Conservation (phyloP, 2,113 vertebrate genomes). For the Fregetta grallaria region DNA sequence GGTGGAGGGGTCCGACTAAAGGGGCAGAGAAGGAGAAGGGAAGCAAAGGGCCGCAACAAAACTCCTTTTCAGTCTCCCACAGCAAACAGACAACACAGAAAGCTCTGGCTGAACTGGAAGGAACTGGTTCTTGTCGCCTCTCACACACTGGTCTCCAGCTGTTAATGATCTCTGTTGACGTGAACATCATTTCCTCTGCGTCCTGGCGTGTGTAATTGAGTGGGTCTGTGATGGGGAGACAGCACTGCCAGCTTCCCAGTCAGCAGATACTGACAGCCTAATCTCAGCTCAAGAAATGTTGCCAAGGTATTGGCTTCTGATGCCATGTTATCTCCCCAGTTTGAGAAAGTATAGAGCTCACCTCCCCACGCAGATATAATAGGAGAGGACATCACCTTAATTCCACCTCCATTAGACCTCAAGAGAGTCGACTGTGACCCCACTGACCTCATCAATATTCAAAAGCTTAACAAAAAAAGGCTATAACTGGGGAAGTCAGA, state of each 20-base stretch:
- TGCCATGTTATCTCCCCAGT: constrained; percentile 19
- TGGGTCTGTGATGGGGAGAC: constrained; percentile 31
- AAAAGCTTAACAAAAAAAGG: constrained; percentile 82
- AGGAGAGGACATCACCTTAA: constrained; percentile 74
- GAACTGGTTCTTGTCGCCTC: constrained; percentile 27
- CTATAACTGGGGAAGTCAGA: constrained; percentile 82
- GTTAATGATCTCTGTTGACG: constrained; percentile 50
- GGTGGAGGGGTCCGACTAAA: not conserved
- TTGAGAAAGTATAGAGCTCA: not conserved
- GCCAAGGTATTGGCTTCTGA: constrained; percentile 34
- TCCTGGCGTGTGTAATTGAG: constrained; percentile 35
- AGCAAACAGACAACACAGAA: not conserved
- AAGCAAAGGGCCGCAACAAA: not conserved
- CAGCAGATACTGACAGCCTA: constrained; percentile 56
- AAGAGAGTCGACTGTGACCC: constrained; percentile 67
- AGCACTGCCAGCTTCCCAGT: constrained; percentile 7
- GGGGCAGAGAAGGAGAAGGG: not conserved
- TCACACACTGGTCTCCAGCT: constrained; percentile 23
- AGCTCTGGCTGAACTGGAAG: constrained; percentile 35
- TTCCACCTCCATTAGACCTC: constrained; percentile 80
- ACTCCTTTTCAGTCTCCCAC: not conserved
- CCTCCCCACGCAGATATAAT: constrained; percentile 42
- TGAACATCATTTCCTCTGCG: constrained; percentile 33
- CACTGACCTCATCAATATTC: constrained; percentile 84
- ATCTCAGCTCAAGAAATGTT: constrained; percentile 47